phyloP scores from a whole-genome alignment of 1,140 invertebrate species.

The Achroia grisella region DNA sequence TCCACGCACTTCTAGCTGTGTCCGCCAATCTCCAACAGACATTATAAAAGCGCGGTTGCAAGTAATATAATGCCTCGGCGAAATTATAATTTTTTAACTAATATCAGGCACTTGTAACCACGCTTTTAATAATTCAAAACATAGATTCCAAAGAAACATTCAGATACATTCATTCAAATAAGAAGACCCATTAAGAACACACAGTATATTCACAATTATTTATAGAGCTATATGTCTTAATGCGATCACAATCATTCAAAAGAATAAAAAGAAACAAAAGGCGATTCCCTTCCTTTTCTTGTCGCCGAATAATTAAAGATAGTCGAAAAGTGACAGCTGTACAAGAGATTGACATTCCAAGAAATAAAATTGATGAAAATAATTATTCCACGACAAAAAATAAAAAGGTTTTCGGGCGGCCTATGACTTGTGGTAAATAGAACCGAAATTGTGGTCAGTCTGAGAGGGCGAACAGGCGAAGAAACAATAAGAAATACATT shows the following conservation, averaged over 20 bases:
- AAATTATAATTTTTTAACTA: neutral
- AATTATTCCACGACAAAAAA: slow-evolving; percentile 41
- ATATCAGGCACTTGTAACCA: slow-evolving; percentile 25
- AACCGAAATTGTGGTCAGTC: slow-evolving; percentile 29
- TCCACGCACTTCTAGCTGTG: slow-evolving; percentile 44
- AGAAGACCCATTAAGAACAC: slow-evolving; percentile 47
- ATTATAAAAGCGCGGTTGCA: slow-evolving; percentile 36
- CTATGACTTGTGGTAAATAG: slow-evolving; percentile 31
- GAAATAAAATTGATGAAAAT: neutral
- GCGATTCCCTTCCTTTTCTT: slow-evolving; percentile 37
- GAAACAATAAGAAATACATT: slow-evolving; percentile 28
- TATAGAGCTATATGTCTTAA: slow-evolving; percentile 48
- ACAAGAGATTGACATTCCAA: too few species aligned
- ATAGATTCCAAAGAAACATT: slow-evolving; percentile 35
- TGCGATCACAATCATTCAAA: slow-evolving; percentile 64
- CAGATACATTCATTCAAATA: slow-evolving; percentile 54
- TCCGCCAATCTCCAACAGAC: slow-evolving; percentile 26
- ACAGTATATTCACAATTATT: slow-evolving; percentile 51
- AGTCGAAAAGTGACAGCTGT: neutral
- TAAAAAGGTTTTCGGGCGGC: slow-evolving; percentile 31
- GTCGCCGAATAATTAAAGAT: slow-evolving; percentile 28
- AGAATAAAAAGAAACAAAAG: slow-evolving; percentile 54
- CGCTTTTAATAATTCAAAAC: slow-evolving; percentile 33
- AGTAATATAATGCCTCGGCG: slow-evolving; percentile 6
- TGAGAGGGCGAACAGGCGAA: slow-evolving; percentile 33